Evolutionary conservation across 1,140 invertebrate genomes (phyloP).

Genomic region (Spodoptera frugiperda): DNA sequence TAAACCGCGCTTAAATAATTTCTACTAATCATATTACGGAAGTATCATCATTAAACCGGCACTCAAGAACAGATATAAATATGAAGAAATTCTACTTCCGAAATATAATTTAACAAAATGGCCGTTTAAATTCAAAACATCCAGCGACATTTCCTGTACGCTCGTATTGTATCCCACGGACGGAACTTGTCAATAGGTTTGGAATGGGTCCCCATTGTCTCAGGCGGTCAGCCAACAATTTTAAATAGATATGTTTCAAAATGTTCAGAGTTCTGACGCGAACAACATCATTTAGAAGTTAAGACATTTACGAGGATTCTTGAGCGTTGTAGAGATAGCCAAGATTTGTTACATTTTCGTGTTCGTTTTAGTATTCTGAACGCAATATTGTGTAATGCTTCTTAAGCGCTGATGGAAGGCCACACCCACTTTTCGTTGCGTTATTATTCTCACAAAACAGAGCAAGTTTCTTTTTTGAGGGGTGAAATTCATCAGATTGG

Average conservation of each 20-base stretch:
- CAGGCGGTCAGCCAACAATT: constrained; percentile 26
- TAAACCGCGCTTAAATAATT: too few species aligned
- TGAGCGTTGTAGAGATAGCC: not conserved
- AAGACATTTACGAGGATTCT: not conserved
- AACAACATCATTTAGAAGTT: constrained; percentile 8
- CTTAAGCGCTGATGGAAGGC: too few species aligned
- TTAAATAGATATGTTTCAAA: constrained; percentile 18
- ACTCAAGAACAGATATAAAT: too few species aligned
- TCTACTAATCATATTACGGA: too few species aligned
- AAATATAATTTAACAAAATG: not conserved
- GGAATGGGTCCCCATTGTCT: constrained; percentile 25
- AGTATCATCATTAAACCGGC: too few species aligned
- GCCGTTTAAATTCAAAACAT: constrained; percentile 10
- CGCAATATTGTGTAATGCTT: too few species aligned
- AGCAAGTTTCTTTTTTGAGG: too few species aligned
- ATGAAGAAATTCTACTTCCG: not conserved
- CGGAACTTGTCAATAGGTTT: constrained; percentile 35
- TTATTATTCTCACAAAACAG: too few species aligned
- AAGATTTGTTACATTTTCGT: too few species aligned
- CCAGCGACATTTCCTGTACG: constrained; percentile 27
- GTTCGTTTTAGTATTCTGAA: too few species aligned
- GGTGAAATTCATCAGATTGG: too few species aligned
- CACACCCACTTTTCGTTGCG: too few species aligned
- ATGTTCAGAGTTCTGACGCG: not conserved
- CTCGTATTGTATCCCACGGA: constrained; percentile 2